These are phyloP conservation scores for Caretta caretta DNA, from an alignment of 2,113 vertebrate species.

Conservation along the genomic window DNA sequence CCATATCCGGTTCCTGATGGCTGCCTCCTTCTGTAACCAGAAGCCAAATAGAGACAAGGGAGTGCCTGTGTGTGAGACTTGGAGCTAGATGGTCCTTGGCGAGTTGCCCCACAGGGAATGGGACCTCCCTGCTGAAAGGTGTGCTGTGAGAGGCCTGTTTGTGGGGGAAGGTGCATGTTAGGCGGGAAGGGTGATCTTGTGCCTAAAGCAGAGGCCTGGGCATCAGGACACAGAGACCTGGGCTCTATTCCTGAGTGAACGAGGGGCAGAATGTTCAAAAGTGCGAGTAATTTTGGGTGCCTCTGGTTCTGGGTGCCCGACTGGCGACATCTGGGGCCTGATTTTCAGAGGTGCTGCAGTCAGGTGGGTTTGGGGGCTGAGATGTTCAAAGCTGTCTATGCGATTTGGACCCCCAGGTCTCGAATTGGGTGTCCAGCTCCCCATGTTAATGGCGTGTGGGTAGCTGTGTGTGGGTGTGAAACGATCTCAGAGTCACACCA, in stretches of 20 bases:
- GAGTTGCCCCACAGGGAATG: neutral
- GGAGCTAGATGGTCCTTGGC: no score
- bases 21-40: neutral
- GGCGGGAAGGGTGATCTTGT: neutral
- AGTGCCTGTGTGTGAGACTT: no score
- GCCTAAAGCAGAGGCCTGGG: no score
- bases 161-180: neutral
- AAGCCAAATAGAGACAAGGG: neutral
- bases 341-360: no score
- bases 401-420: accelerated
- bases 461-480: accelerated
- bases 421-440: neutral
- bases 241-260: neutral
- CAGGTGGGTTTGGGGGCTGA: neutral
- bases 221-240: neutral
- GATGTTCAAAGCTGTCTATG: neutral
- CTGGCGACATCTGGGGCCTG: neutral
- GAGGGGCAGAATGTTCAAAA: neutral
- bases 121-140: neutral
- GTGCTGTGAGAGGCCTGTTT: no score
- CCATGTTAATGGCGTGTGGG: neutral
- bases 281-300: neutral
- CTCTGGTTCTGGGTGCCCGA: neutral
- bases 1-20: neutral
- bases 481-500: neutral